Evolutionary conservation across 2,797 vertebrate species (phyloP), one percentile per base, ranked within the genome.

Genomic region (Apogon talboti): DNA sequence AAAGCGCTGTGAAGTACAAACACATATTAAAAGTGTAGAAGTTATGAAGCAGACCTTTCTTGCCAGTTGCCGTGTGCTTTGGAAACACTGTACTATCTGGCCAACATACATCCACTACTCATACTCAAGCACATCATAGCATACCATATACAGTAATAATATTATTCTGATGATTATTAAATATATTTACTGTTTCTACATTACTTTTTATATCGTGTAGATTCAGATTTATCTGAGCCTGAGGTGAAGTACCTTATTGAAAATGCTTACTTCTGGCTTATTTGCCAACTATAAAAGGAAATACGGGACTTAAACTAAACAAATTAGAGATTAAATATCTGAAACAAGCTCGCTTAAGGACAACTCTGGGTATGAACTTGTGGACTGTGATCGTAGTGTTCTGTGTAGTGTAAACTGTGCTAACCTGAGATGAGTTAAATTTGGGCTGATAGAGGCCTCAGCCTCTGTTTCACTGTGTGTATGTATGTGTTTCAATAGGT

Each of bases 1-100:
- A 85, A 86, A 74, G 70, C 49, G 66, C 67, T 83, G 87, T 90
- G 84, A 90, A 80, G 67, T 87, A 91, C 85, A 89, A 91, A 90
- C 76, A 90, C 79, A 87, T 81, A 83, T 86, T 74, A 67, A 86
- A 86, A 91, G 62, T 81, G 78, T 85, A 74, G 65, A 82, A 74
- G 66, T 66, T 56, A 82, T 79, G 78, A 87, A 82, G 77, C 82
- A 79, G 77, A 84, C 65, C 60, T 80, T 84, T 83, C 67, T 77
- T 50, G 71, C 57, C 72, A 84, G 70, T 72, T 54, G 47, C 8
- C 6, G 18, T 76, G 73, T 81, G 83, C 46, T 78, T 78, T 77
- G 35, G 28, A 76, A 82, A 87, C 54, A 63, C 65, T 37, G 41
- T 19, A 54, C 52, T 53, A 44, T 74, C 66, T 78, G 73, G 67